Evolutionary conservation across 2,797 vertebrate species (phyloP).

Genomic region (Chaetodon trifasciatus): DNA sequence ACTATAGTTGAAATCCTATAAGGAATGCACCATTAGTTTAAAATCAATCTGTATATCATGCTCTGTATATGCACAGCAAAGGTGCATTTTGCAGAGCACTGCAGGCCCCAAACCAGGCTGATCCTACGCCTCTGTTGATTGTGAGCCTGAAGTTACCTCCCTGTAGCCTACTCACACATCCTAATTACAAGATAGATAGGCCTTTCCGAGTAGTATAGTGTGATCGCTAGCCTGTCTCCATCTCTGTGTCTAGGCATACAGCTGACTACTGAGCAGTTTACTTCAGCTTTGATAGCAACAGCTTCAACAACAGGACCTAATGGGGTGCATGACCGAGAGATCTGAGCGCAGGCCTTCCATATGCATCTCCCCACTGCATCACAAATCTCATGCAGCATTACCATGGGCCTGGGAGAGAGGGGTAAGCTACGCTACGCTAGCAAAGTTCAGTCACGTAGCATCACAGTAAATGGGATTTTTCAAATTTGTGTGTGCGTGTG

Average conservation of each 20-base stretch:
- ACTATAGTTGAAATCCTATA: slow-evolving; percentile 69
- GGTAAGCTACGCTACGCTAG: slow-evolving; percentile 76
- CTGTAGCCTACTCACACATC: slow-evolving; percentile 72
- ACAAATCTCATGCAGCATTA: slow-evolving; percentile 84
- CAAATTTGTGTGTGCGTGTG: slow-evolving; percentile 70
- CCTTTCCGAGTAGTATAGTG: slow-evolving; percentile 57
- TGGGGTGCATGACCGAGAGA: slow-evolving; percentile 84
- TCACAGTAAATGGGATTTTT: slow-evolving; percentile 83
- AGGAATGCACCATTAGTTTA: slow-evolving; percentile 64
- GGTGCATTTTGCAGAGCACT: slow-evolving; percentile 37
- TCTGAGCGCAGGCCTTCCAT: slow-evolving; percentile 84
- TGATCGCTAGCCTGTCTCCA: slow-evolving; percentile 67
- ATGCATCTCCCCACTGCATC: slow-evolving; percentile 84
- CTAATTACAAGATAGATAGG: slow-evolving; percentile 79
- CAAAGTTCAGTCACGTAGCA: slow-evolving; percentile 85
- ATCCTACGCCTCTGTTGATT: slow-evolving; percentile 56
- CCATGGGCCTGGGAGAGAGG: slow-evolving; percentile 75
- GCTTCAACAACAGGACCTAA: slow-evolving; percentile 81
- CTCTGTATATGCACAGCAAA: slow-evolving; percentile 35
- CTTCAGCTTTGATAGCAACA: slow-evolving; percentile 81
- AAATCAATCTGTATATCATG: slow-evolving; percentile 48
- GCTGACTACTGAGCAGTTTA: slow-evolving; percentile 79
- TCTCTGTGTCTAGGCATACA: slow-evolving; percentile 79
- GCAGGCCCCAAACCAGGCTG: slow-evolving; percentile 44
- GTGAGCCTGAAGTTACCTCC: slow-evolving; percentile 68